phyloP scores from a whole-genome alignment of 2,113 vertebrate genomes.

The Corythoichthys intestinalis region DNA sequence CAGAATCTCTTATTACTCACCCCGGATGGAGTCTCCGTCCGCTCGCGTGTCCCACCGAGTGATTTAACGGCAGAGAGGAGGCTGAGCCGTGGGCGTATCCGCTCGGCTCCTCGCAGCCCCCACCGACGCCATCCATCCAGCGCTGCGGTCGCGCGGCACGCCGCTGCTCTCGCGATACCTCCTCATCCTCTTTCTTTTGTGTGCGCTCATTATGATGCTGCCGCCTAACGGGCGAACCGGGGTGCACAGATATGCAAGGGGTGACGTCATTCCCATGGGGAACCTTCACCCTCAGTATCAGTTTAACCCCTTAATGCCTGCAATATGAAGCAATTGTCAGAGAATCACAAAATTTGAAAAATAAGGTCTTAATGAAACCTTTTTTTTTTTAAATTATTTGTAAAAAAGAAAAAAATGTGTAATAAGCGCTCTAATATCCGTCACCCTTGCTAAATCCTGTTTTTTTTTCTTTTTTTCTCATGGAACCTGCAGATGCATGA shows the following conservation, averaged over 20 bases:
- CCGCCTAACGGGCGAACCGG: constrained; percentile 45
- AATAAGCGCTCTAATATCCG: too few relatives aligned
- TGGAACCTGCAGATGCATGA: too few relatives aligned
- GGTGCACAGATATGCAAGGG: not conserved
- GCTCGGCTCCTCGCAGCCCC: constrained; percentile 30
- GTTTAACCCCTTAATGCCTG: not conserved
- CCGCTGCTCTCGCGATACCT: constrained; percentile 66
- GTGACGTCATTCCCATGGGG: constrained; percentile 46
- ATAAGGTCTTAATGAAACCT: too few relatives aligned
- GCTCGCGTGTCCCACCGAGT: constrained; percentile 55
- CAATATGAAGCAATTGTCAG: too few relatives aligned
- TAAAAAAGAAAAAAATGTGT: too few relatives aligned
- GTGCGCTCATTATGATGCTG: constrained; percentile 33
- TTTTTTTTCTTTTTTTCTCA: too few relatives aligned
- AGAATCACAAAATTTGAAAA: too few relatives aligned
- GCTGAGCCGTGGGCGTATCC: constrained; percentile 47
- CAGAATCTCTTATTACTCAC: constrained; percentile 38
- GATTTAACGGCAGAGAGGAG: constrained; percentile 39
- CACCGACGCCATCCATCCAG: constrained; percentile 60
- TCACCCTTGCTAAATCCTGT: too few relatives aligned
- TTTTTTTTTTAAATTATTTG: too few relatives aligned
- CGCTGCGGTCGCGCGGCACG: constrained; percentile 56
- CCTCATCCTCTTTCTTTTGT: constrained; percentile 21
- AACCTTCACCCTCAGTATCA: not conserved
- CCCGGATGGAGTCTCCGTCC: constrained; percentile 45